Evolutionary conservation across 2,888 invertebrate species (phyloP).

Genomic region (Nineta flava): DNA sequence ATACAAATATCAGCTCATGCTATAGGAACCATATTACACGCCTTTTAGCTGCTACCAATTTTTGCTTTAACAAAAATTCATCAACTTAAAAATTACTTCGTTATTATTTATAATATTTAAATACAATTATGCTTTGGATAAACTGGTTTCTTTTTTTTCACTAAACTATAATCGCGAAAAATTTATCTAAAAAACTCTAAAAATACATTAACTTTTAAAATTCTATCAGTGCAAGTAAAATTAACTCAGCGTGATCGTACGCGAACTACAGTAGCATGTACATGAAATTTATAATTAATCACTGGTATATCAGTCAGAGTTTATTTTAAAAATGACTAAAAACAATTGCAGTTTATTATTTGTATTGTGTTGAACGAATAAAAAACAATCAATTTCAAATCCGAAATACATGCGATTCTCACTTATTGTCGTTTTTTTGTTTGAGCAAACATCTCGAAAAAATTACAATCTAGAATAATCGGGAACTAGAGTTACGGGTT

Average conservation of each 20-base stretch:
- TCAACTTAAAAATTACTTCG: slow-evolving; percentile 2
- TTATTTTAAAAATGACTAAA: background rate
- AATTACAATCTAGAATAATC: too few species aligned
- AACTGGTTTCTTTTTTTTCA: background rate
- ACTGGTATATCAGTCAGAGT: background rate
- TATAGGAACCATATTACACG: slow-evolving; percentile 17
- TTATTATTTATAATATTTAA: background rate
- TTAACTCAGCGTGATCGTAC: background rate
- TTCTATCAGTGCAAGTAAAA: slow-evolving; percentile 5
- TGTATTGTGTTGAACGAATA: background rate
- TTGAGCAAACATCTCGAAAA: too few species aligned
- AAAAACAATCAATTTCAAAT: background rate
- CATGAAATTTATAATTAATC: background rate
- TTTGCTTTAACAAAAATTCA: slow-evolving; percentile 1
- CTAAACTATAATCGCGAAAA: slow-evolving; percentile 8
- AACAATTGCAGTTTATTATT: background rate
- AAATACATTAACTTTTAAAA: slow-evolving; percentile 3
- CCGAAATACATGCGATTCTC: too few species aligned
- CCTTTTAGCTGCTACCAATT: slow-evolving; percentile 12
- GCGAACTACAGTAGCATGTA: background rate
- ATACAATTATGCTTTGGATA: slow-evolving; percentile 6
- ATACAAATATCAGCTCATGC: slow-evolving; percentile 11
- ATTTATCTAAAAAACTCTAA: slow-evolving; percentile 5
- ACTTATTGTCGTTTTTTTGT: too few species aligned
- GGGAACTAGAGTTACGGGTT: too few species aligned